phyloP scores from a whole-genome alignment of 1,140 invertebrate species.

The Musca vetustissima region DNA sequence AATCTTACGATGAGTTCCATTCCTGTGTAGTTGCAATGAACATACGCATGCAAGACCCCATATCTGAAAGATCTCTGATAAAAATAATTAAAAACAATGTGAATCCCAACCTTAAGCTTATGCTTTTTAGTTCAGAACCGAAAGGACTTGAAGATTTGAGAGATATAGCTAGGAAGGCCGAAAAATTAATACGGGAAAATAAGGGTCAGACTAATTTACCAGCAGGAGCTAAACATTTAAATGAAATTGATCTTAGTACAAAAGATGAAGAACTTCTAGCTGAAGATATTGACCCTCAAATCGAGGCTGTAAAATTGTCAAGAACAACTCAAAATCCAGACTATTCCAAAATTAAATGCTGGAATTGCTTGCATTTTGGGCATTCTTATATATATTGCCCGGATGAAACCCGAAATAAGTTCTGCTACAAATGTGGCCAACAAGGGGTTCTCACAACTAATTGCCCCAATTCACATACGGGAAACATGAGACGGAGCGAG shows the following conservation, averaged over 20 bases:
- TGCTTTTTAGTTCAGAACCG: not conserved
- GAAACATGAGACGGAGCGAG: not conserved
- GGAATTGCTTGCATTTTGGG: not conserved
- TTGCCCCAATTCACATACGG: not conserved
- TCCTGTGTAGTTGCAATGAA: not conserved
- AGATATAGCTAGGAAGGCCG: not conserved
- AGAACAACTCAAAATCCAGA: not conserved
- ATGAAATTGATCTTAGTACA: not conserved
- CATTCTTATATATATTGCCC: not conserved
- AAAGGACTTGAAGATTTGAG: not conserved
- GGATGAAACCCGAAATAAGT: not conserved
- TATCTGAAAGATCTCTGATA: not conserved
- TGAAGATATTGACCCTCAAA: not conserved
- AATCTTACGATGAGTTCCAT: not conserved
- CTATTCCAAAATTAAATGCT: not conserved
- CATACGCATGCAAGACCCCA: not conserved
- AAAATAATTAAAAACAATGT: not conserved
- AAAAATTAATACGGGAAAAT: not conserved
- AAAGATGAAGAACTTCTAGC: not conserved
- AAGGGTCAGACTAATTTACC: not conserved
- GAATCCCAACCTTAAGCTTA: not conserved
- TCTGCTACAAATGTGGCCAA: not conserved
- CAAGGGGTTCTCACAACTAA: not conserved
- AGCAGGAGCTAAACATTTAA: not conserved
- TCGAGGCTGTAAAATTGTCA: not conserved